Evolutionary conservation across 2,797 vertebrate species (phyloP), one percentile per base, ranked within the genome.

Genomic region (Pangasius sanitwongsei): DNA sequence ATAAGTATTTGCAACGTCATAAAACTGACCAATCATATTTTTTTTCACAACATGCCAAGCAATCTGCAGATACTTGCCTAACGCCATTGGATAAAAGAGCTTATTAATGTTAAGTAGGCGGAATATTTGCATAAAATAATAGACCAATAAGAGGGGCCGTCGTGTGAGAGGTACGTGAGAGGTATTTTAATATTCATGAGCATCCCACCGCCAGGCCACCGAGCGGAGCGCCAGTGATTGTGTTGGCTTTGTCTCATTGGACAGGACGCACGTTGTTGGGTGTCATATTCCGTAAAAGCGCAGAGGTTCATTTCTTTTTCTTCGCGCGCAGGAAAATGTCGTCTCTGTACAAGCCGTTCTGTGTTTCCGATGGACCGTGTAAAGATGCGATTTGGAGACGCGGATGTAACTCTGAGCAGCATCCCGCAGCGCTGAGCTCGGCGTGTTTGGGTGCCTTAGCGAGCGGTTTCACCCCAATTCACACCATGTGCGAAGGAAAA

Each of bases 261-360:
- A 2, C 86, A 78, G 63, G 82, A 28, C 61, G 57, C 53, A 16
- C 84, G 9, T 16, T 59, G 77, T 75, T 85, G 18, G 87, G 57
- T 65, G 72, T 88, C 72, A 57, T 85, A 59, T 65, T 48, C 25
- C 20, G 77, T 34, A 34, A 37, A 88, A 78, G 9, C 78, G 41
- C 53, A 44, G 25, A 6, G 48, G 31, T 57, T 63, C 61, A 6
- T 67, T 44, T 31, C 15, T 48, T 84, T 78, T 15, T 77, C 67
- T 61, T 81, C 16, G 59, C 0, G 48, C 50, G 0, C 72, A 3
- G 67, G 86, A 81, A 37, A 2, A 97, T 97, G 97, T 96, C 96
- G 74, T 96, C 96, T 6, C 87, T 96, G 75, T 91, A 94, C 84
- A 94, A 95, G 91, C 96, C 95, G 65, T 96, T 96, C 81, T 94